These are phyloP conservation scores for Drosophila rellima DNA, from an alignment of 2,888 invertebrate genomes.

Conservation along the genomic window DNA sequence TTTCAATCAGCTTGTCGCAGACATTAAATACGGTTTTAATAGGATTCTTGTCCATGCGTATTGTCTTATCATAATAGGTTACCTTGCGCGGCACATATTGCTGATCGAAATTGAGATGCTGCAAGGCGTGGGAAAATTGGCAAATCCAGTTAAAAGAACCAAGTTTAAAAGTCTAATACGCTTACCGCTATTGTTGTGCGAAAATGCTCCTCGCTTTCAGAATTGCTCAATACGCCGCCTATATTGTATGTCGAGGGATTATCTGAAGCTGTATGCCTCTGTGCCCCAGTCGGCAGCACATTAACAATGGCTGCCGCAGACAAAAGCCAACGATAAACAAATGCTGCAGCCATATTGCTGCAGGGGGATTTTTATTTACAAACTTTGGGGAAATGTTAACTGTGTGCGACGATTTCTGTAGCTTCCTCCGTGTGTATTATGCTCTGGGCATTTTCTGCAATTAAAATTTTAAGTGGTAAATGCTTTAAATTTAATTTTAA, in stretches of 20 bases:
- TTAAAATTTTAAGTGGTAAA: constrained; percentile 6
- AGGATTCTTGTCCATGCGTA: constrained; percentile 97
- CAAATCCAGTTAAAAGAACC: constrained; percentile 50
- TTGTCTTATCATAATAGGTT: constrained; percentile 94
- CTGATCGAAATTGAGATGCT: constrained; percentile 94
- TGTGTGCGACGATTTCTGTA: constrained; percentile 36
- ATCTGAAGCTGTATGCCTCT: constrained; percentile 83
- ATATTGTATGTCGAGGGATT: constrained; percentile 93
- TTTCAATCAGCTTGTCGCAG: constrained; percentile 95
- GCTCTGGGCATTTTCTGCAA: constrained; percentile 64
- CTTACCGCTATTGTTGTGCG: constrained; percentile 93
- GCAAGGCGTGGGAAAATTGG: constrained; percentile 46
- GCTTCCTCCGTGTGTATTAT: constrained; percentile 15
- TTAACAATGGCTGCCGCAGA: constrained; percentile 57
- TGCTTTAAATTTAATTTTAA: background rate
- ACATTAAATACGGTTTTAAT: constrained; percentile 97
- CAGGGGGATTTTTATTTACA: constrained; percentile 31
- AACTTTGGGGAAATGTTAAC: constrained; percentile 45
- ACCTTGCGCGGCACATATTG: constrained; percentile 94
- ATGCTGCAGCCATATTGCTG: constrained; percentile 62
- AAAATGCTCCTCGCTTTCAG: constrained; percentile 92
- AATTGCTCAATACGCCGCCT: constrained; percentile 96
- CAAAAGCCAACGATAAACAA: constrained; percentile 69
- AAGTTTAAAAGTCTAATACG: constrained; percentile 5
- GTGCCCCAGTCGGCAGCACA: constrained; percentile 58